Evolutionary conservation across 2,888 invertebrate genomes (phyloP).

Genomic region (Siphlonurus alternatus): DNA sequence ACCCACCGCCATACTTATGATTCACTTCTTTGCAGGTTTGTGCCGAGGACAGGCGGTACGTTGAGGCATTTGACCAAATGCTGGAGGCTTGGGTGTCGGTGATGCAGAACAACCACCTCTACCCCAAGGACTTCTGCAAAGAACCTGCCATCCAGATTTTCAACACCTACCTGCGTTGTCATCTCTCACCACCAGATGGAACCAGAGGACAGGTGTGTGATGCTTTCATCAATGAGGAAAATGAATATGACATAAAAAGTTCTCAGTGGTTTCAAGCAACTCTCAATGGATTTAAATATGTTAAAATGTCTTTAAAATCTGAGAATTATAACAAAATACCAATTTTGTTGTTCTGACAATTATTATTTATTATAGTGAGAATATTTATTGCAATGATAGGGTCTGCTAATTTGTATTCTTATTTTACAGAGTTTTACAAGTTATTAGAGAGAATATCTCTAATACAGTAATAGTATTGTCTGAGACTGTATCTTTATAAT

Average conservation of each 20-base stretch:
- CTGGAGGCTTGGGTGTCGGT: slow-evolving; percentile 48
- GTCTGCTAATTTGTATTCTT: no score
- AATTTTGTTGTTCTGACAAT: no score
- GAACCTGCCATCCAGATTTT: slow-evolving; percentile 43
- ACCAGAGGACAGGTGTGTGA: slow-evolving; percentile 36
- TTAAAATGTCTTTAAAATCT: background rate
- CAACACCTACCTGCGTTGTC: slow-evolving; percentile 60
- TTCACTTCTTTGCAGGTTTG: slow-evolving; percentile 13
- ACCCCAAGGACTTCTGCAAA: slow-evolving; percentile 28
- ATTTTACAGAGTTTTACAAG: no score
- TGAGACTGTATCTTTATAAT: no score
- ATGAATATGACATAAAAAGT: background rate
- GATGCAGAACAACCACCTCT: slow-evolving; percentile 27
- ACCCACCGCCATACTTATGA: slow-evolving; percentile 4
- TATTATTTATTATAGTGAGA: no score
- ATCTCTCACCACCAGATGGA: slow-evolving; percentile 69
- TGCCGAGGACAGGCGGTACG: slow-evolving; percentile 33
- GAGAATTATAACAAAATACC: no score
- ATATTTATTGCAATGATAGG: no score
- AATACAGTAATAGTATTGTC: no score
- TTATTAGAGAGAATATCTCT: no score
- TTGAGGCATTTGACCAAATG: slow-evolving; percentile 50
- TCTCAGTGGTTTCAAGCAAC: no score
- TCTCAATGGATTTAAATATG: background rate
- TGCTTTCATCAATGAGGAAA: background rate